A percentile compares a stretch with the other conserved stretches of the same genome.
Evolutionary conservation across 2,888 invertebrate genomes (phyloP).

Genomic region (Portevinia maculata): DNA sequence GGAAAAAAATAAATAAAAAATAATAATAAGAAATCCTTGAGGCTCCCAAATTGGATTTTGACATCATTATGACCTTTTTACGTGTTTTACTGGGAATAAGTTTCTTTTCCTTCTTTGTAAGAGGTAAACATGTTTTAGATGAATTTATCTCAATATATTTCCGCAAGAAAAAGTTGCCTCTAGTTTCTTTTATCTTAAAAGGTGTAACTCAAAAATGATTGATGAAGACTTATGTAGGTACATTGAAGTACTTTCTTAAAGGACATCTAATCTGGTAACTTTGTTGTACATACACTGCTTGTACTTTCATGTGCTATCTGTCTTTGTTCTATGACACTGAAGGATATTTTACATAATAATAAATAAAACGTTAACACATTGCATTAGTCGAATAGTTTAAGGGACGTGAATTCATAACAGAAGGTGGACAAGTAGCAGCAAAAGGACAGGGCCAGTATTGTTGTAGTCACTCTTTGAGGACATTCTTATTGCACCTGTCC

Average conservation of each 20-base stretch:
- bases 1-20: background rate
- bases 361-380: slow-evolving; percentile 22
- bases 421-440: too few relatives aligned
- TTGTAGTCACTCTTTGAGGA: too few relatives aligned
- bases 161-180: slow-evolving; percentile 2
- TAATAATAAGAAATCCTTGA: slow-evolving; percentile 1
- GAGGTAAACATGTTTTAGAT: slow-evolving; percentile 1
- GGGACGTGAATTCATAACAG: too few relatives aligned
- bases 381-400: slow-evolving; percentile 9
- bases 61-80: slow-evolving; percentile 1
- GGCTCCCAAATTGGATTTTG: slow-evolving; percentile 17
- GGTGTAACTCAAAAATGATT: slow-evolving; percentile 31
- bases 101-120: background rate
- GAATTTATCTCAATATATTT: slow-evolving; percentile 29
- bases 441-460: too few relatives aligned
- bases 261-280: slow-evolving; percentile 5
- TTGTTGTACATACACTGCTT: background rate
- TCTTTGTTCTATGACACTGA: slow-evolving; percentile 39
- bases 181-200: slow-evolving; percentile 19
- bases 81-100: background rate
- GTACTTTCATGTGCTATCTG: slow-evolving; percentile 23
- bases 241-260: background rate
- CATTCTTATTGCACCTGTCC: too few relatives aligned
- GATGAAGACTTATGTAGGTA: slow-evolving; percentile 14
- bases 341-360: slow-evolving; percentile 22